Evolutionary conservation across 2,888 invertebrate species (phyloP), one percentile per base, ranked within the genome.

Genomic region (Lucinisca nassula): DNA sequence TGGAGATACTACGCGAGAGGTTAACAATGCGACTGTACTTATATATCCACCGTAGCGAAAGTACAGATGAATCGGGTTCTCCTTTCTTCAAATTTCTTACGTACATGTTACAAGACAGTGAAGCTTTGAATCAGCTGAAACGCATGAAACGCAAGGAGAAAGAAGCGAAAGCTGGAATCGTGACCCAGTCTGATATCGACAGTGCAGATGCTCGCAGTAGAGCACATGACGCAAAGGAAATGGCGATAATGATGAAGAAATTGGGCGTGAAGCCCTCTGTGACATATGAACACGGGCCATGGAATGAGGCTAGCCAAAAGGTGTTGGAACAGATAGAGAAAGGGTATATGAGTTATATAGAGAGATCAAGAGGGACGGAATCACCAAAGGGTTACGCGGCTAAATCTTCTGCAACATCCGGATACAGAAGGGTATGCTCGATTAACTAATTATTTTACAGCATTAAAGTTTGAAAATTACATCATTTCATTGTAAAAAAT

Each of bases 61-160:
- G 85, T 21, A 82, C 90, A 24, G 77, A 84, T 17, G 85, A 87
- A 8, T 86, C 92, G 14, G 82, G 81, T 30, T 85, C 85, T 4
- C 89, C 92, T 27, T 93, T 94, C 75, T 82, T 94, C 24, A 94
- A 93, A 81, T 94, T 91, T 82, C 89, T 94, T n/a, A 93, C 93
- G n/a, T 92, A 93, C 55, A 90, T 92, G 58, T 76, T 93, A n/a
- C 90, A 91, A 73, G 94, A 94, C 70, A 84, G 91, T 0, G 84
- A 86, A 0, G 90, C 92, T 17, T 70, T 92, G 45, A 83, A 87
- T 74, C 79, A 83, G 2, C 74, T 92, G 21, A 88, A 85, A 40
- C 77, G 72, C 32, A 67, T 76, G 72, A 88, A 92, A 76, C 85
- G 84, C 1, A 88, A 86, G 73, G 91, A 87, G 45, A 73, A 85